Evolutionary conservation across 2,888 invertebrate genomes (phyloP).

Genomic region (Esperia sulphurella): DNA sequence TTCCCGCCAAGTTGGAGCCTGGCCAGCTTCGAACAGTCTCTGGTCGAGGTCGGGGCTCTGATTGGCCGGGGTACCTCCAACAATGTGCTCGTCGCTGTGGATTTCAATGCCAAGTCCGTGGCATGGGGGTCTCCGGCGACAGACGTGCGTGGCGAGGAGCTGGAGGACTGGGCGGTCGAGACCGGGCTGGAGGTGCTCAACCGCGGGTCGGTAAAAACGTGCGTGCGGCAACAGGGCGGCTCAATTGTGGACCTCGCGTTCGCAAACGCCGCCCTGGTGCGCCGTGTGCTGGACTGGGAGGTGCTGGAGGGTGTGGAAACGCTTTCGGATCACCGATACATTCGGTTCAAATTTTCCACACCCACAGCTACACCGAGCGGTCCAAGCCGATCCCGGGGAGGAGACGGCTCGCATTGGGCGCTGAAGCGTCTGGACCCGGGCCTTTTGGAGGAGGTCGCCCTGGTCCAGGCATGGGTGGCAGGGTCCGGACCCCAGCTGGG

Average conservation of each 20-base stretch:
- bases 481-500: too few species aligned
- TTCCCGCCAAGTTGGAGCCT: too few species aligned
- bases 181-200: constrained; percentile 10
- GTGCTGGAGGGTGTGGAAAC: constrained; percentile 7
- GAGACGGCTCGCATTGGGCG: constrained; percentile 6
- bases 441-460: too few species aligned
- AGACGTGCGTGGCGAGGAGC: not conserved
- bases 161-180: constrained; percentile 11
- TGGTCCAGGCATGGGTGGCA: too few species aligned
- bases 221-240: too few species aligned
- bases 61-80: not conserved
- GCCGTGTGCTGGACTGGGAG: constrained; percentile 6
- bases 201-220: constrained; percentile 10
- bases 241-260: too few species aligned
- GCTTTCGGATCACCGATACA: constrained; percentile 6
- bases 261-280: not conserved
- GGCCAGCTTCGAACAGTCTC: too few species aligned
- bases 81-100: not conserved
- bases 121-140: too few species aligned
- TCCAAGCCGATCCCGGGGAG: not conserved
- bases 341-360: not conserved
- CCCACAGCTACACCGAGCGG: too few species aligned
- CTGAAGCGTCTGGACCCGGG: not conserved
- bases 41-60: too few species aligned
- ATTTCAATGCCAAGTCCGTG: constrained; percentile 17